phyloP scores from a whole-genome alignment of 2,888 invertebrate genomes.

The Agonopterix heracliana region DNA sequence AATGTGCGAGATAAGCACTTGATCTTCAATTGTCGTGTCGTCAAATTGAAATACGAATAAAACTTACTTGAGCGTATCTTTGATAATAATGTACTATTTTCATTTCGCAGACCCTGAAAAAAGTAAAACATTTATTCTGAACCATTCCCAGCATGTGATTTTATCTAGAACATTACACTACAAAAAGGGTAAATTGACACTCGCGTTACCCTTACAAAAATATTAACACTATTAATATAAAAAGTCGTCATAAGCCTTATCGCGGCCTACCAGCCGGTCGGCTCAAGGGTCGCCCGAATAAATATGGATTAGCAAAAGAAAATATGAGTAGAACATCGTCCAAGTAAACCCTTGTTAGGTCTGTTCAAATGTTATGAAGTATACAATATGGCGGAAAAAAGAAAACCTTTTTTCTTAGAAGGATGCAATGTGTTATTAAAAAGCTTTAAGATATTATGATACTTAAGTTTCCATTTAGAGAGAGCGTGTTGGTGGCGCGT shows the following conservation, averaged over 20 bases:
- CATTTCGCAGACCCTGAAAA: too few species aligned
- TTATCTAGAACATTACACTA: background rate
- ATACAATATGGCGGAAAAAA: constrained; percentile 17
- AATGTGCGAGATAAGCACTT: too few species aligned
- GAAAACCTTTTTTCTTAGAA: background rate
- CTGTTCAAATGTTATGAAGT: constrained; percentile 20
- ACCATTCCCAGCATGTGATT: too few species aligned
- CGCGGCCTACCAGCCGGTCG: constrained; percentile 43
- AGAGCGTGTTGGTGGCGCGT: too few species aligned
- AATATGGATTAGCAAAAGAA: constrained; percentile 64
- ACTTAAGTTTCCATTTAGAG: too few species aligned
- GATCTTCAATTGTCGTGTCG: too few species aligned
- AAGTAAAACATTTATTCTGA: too few species aligned
- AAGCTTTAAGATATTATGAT: too few species aligned
- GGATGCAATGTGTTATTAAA: background rate
- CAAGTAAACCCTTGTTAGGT: constrained; percentile 41
- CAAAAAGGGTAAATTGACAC: background rate
- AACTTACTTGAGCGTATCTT: too few species aligned
- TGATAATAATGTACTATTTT: too few species aligned
- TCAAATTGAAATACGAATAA: too few species aligned
- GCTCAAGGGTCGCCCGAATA: constrained; percentile 56
- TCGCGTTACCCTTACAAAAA: constrained; percentile 23
- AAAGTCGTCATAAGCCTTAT: constrained; percentile 34
- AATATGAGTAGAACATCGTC: constrained; percentile 46
- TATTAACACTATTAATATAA: constrained; percentile 51